Percentiles rank a stretch among this genome's conserved stretches.
Evolutionary conservation across 2,888 invertebrate genomes (phyloP).

Genomic region (Cephonodes hylas): DNA sequence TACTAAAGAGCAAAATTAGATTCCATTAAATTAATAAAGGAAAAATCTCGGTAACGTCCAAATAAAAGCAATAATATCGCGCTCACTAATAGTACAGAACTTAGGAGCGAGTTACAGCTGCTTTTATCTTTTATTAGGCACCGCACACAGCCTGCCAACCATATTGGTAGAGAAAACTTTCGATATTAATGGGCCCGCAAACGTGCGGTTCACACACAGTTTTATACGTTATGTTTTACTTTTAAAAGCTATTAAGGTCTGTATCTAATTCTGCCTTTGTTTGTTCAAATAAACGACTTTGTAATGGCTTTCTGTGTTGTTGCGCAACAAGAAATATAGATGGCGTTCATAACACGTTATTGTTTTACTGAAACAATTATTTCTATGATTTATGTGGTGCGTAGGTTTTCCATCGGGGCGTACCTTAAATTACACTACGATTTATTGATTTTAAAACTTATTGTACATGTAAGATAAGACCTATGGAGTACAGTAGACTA

Average conservation of each 20-base stretch:
- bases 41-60: conserved; percentile 17
- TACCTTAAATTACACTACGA: too few relatives aligned
- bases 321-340: background rate
- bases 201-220: conserved; percentile 28
- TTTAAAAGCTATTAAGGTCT: conserved; percentile 11
- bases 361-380: background rate
- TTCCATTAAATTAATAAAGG: background rate
- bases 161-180: conserved; percentile 55
- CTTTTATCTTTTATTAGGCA: conserved; percentile 60
- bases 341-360: background rate
- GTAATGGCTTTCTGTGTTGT: background rate
- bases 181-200: conserved; percentile 48
- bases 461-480: too few relatives aligned
- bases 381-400: too few relatives aligned
- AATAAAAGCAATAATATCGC: conserved; percentile 26
- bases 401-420: too few relatives aligned
- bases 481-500: too few relatives aligned
- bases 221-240: conserved; percentile 13
- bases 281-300: background rate
- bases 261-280: conserved; percentile 5
- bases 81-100: conserved; percentile 22
- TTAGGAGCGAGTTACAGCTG: conserved; percentile 43
- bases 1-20: background rate
- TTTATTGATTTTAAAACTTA: too few relatives aligned
- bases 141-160: conserved; percentile 41